Evolutionary conservation across 2,797 vertebrate genomes (phyloP).

Genomic region (Spinus olivaceus): DNA sequence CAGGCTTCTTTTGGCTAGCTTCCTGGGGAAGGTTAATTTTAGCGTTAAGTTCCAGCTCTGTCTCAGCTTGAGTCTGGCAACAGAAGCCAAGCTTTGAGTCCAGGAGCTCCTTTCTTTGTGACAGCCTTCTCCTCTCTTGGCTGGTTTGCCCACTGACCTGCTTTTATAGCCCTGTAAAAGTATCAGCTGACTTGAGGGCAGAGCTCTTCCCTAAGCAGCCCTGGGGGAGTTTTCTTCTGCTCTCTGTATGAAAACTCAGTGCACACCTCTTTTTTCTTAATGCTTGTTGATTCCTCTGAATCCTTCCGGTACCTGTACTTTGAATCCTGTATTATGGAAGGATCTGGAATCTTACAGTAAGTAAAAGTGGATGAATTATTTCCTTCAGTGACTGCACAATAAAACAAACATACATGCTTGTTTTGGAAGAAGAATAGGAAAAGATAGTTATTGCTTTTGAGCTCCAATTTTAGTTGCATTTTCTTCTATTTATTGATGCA

Average conservation of each 20-base stretch:
- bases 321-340: neutral
- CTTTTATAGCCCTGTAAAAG: constrained; percentile 61
- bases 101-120: constrained; percentile 54
- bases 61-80: constrained; percentile 66
- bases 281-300: neutral
- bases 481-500: neutral
- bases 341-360: neutral
- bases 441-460: neutral
- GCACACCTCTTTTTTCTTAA: neutral
- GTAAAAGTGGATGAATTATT: neutral
- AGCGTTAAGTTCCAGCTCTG: constrained; percentile 58
- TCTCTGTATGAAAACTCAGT: neutral
- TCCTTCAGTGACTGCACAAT: neutral
- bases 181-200: constrained; percentile 47
- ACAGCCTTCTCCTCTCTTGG: constrained; percentile 51
- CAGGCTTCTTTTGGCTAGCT: constrained; percentile 64
- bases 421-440: neutral
- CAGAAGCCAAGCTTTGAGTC: constrained; percentile 54
- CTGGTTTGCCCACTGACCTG: constrained; percentile 31
- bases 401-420: neutral
- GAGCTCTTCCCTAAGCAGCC: neutral
- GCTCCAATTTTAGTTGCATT: neutral
- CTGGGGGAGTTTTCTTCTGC: neutral
- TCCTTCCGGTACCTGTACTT: neutral
- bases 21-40: constrained; percentile 67